Evolutionary conservation across 2,888 invertebrate genomes (phyloP).

Genomic region (Epinotia ramella): DNA sequence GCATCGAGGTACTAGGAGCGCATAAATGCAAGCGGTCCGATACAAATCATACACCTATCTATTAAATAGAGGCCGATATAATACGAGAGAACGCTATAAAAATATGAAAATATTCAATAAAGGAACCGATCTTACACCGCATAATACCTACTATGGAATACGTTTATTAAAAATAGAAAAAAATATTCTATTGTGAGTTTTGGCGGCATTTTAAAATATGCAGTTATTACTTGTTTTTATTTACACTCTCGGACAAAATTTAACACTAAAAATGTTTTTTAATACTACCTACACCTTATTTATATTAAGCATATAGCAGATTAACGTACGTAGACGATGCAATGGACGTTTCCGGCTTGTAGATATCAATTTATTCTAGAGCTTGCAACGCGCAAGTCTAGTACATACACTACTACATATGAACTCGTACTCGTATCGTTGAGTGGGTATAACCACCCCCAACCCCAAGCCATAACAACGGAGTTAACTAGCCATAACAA

Average conservation of each 20-base stretch:
- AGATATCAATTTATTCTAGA: background rate
- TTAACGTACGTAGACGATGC: too few species aligned
- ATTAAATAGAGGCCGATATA: too few species aligned
- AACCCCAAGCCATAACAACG: background rate
- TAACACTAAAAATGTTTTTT: too few species aligned
- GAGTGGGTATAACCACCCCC: conserved; percentile 1
- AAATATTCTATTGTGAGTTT: too few species aligned
- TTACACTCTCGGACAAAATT: too few species aligned
- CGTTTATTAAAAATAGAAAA: too few species aligned
- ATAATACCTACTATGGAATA: too few species aligned
- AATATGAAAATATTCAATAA: too few species aligned
- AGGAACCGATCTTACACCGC: too few species aligned
- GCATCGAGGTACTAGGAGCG: conserved; percentile 28
- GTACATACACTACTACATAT: conserved; percentile 35
- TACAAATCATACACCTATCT: background rate
- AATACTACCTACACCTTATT: background rate
- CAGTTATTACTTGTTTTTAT: too few species aligned
- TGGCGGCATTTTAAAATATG: too few species aligned
- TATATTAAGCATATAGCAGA: background rate
- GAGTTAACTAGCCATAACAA: background rate
- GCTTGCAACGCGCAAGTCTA: conserved; percentile 34
- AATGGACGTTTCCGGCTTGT: background rate
- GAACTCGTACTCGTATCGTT: conserved; percentile 11
- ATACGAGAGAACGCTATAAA: too few species aligned
- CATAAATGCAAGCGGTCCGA: background rate